These are phyloP conservation scores for Styela plicata DNA, from an alignment of 23 tunicate species.

Conservation along the genomic window DNA sequence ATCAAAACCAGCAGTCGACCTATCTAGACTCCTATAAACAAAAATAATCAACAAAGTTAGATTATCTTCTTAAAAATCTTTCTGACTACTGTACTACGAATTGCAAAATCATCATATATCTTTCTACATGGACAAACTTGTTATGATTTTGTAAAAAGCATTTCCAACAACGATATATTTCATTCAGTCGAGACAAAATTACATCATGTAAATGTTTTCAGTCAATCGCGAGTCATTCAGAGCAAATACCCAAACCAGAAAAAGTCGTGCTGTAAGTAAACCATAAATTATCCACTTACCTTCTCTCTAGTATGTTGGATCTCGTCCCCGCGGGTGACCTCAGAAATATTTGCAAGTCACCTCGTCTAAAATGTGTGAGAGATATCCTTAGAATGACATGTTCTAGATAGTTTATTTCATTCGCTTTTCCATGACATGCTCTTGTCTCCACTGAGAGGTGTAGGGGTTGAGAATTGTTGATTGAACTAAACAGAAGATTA, in stretches of 20 bases:
- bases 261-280: no score
- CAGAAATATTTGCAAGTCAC: slow-evolving; percentile 69
- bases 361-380: slow-evolving; percentile 54
- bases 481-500: neutral
- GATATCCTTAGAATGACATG: slow-evolving; percentile 81
- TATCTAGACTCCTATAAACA: slow-evolving; percentile 55
- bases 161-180: no score
- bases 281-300: slow-evolving; percentile 42
- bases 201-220: no score
- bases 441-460: slow-evolving; percentile 38
- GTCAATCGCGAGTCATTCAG: no score
- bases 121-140: no score
- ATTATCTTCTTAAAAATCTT: neutral
- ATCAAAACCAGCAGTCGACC: slow-evolving; percentile 63
- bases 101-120: no score
- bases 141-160: no score
- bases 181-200: no score
- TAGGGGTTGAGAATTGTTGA: neutral
- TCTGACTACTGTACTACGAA: no score
- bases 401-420: slow-evolving; percentile 71
- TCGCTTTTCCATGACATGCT: slow-evolving; percentile 59
- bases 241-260: no score
- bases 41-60: neutral
- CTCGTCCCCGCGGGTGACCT: slow-evolving; percentile 85
- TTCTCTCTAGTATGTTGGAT: slow-evolving; percentile 76